A percentile compares a stretch with the other conserved stretches of the same genome.
These are phyloP conservation scores for Dromius quadrimaculatus DNA, from an alignment of 2,888 invertebrate genomes.

Conservation along the genomic window DNA sequence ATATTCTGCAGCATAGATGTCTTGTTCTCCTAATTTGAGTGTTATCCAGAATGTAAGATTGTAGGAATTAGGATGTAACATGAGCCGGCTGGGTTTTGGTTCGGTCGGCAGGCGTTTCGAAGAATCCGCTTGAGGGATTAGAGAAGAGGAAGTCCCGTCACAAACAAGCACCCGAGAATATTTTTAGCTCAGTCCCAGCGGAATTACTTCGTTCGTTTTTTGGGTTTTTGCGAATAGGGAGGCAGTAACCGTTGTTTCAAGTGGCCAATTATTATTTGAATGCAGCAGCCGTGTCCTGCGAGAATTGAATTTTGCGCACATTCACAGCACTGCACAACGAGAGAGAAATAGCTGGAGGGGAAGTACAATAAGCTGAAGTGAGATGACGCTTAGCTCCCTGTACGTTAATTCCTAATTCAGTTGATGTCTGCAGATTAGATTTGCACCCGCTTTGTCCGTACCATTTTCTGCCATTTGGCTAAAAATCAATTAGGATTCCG, in stretches of 20 bases:
- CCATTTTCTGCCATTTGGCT: conserved; percentile 68
- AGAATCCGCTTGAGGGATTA: conserved; percentile 43
- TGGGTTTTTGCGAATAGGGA: conserved; percentile 2
- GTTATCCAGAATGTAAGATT: conserved; percentile 16
- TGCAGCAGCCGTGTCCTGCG: conserved; percentile 54
- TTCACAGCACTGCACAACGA: conserved; percentile 14
- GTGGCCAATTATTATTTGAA: conserved; percentile 67
- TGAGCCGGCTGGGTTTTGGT: conserved; percentile 32
- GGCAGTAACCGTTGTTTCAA: conserved; percentile 60
- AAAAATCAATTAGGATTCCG: conserved; percentile 65
- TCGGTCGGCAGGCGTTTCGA: conserved; percentile 6
- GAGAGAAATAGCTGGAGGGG: conserved; percentile 53
- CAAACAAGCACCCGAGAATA: conserved; percentile 38
- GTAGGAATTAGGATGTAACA: conserved; percentile 37
- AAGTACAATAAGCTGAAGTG: conserved; percentile 9
- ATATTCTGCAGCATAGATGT: too few relatives aligned
- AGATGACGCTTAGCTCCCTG: conserved; percentile 55
- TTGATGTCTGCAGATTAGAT: conserved; percentile 65
- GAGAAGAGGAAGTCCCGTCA: conserved; percentile 41
- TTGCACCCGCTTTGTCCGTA: conserved; percentile 61
- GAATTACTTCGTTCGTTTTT: conserved; percentile 29
- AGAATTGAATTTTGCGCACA: conserved; percentile 45
- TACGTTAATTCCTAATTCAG: conserved; percentile 65
- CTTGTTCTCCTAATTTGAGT: too few relatives aligned
- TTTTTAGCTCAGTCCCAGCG: conserved; percentile 28